Conservation (phyloP, 2,113 vertebrate species). For the Chlamydotis undulata region DNA sequence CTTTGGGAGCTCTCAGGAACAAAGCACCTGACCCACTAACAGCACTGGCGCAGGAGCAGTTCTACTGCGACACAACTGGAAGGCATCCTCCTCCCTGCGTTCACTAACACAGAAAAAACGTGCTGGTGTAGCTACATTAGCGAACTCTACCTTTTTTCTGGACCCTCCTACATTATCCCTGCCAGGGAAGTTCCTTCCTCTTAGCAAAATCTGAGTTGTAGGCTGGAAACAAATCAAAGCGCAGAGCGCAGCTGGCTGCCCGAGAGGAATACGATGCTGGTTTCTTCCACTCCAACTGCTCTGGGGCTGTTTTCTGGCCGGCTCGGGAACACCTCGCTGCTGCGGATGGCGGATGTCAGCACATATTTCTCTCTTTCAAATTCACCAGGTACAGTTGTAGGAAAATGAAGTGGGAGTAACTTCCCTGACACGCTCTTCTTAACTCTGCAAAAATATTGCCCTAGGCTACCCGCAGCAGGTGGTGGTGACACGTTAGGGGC, state of each 20-base stretch:
- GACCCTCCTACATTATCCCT: neutral
- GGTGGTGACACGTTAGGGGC: neutral
- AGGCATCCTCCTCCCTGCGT: neutral
- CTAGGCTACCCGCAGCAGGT: neutral
- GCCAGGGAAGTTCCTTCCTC: slow-evolving; percentile 27
- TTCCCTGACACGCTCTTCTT: rapidly evolving
- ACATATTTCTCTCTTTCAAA: neutral
- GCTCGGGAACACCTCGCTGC: neutral
- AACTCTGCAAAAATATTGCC: neutral
- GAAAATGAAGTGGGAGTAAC: neutral
- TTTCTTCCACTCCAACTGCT: slow-evolving; percentile 34
- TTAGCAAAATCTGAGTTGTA: neutral
- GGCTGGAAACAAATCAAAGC: slow-evolving; percentile 51
- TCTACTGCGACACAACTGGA: neutral
- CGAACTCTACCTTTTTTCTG: neutral
- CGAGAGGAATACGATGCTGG: neutral
- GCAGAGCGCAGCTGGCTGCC: slow-evolving; percentile 32
- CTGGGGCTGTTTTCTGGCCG: neutral
- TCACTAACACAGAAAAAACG: neutral
- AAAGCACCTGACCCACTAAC: neutral
- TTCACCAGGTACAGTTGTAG: neutral
- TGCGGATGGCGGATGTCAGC: slow-evolving; percentile 43
- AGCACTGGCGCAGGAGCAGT: neutral
- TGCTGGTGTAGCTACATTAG: neutral
- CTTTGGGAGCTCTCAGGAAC: neutral